Conservation (phyloP, 2,797 vertebrate genomes). For the Dermochelys coriacea region DNA sequence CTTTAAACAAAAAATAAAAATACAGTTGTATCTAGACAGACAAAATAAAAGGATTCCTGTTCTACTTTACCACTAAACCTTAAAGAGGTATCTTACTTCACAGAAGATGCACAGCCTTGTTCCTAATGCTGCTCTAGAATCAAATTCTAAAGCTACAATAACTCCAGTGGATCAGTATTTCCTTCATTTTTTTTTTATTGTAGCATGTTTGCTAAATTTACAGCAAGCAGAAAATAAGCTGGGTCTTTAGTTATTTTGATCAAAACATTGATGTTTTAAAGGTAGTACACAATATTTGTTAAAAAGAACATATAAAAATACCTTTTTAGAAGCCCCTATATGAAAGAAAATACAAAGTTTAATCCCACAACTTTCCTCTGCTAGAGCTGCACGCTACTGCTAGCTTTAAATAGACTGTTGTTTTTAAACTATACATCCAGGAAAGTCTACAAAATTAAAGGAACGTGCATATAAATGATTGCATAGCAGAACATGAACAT, state of each 20-base stretch:
- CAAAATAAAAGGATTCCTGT: slow-evolving; percentile 22
- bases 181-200: slow-evolving; percentile 87
- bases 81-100: slow-evolving; percentile 50
- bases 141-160: slow-evolving; percentile 82
- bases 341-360: slow-evolving; percentile 88
- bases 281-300: slow-evolving; percentile 85
- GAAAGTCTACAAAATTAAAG: slow-evolving; percentile 85
- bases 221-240: slow-evolving; percentile 87
- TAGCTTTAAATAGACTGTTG: slow-evolving; percentile 83
- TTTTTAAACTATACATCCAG: slow-evolving; percentile 86
- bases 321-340: slow-evolving; percentile 88
- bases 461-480: slow-evolving; percentile 87
- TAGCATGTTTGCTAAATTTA: slow-evolving; percentile 86
- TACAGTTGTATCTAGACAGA: not conserved
- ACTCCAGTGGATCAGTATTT: slow-evolving; percentile 84
- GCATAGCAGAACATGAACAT: slow-evolving; percentile 87
- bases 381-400: slow-evolving; percentile 85
- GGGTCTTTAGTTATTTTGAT: slow-evolving; percentile 81
- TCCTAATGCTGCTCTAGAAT: slow-evolving; percentile 75
- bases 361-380: slow-evolving; percentile 85
- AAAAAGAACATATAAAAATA: slow-evolving; percentile 88
- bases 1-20: not conserved
- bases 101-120: slow-evolving; percentile 43
- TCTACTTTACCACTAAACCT: slow-evolving; percentile 32
- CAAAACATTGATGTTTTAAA: slow-evolving; percentile 85